A percentile compares a stretch with the other conserved stretches of the same genome.
Conservation (phyloP, 2,797 vertebrate species). For the Thamnophis elegans region DNA sequence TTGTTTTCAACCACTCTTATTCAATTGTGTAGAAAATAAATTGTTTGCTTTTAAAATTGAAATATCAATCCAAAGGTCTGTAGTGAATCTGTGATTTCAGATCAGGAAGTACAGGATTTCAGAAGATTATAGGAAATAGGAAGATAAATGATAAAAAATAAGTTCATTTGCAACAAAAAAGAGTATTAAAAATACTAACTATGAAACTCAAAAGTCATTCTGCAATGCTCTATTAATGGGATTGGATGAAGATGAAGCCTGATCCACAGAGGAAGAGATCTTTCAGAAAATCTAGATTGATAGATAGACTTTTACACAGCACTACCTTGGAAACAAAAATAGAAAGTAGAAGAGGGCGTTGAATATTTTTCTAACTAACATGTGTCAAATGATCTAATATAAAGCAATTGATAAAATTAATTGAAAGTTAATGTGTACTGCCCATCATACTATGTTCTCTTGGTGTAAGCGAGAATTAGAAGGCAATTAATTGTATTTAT, state of each 20-base stretch:
- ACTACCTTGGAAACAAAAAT: background rate
- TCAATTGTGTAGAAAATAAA: background rate
- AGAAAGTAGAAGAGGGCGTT: background rate
- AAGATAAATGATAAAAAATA: background rate
- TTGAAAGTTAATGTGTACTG: background rate
- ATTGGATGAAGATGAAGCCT: background rate
- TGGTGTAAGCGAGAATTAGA: background rate
- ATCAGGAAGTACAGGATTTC: background rate
- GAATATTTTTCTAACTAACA: background rate
- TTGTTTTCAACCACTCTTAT: background rate
- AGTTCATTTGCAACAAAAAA: background rate
- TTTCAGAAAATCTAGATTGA: background rate
- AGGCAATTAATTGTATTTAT: background rate
- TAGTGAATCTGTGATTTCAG: background rate
- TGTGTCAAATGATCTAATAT: background rate
- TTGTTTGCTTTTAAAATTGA: background rate
- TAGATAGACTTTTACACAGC: background rate
- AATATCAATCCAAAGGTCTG: background rate
- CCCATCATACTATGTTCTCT: background rate
- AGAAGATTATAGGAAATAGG: background rate
- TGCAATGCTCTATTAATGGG: background rate
- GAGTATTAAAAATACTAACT: background rate
- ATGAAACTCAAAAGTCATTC: background rate
- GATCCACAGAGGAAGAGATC: background rate
- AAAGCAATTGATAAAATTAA: background rate